These are phyloP conservation scores for Eurytoma adleriae DNA, from an alignment of 2,888 invertebrate species.

Conservation along the genomic window DNA sequence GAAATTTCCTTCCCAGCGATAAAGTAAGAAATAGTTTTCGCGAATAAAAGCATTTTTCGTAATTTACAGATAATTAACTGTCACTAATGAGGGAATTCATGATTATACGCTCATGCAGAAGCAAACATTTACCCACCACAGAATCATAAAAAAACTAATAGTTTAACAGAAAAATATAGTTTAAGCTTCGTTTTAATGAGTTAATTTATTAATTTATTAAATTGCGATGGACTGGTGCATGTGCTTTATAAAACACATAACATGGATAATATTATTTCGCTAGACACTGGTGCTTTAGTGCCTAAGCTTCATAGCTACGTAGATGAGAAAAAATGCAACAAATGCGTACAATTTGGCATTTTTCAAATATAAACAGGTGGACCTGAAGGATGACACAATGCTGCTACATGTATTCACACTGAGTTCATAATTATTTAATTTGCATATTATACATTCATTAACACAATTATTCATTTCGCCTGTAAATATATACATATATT, in stretches of 20 bases:
- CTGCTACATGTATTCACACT: slow-evolving; percentile 31
- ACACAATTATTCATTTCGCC: slow-evolving; percentile 51
- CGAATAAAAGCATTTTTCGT: slow-evolving; percentile 32
- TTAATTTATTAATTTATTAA: slow-evolving; percentile 40
- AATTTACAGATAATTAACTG: slow-evolving; percentile 57
- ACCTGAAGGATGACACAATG: slow-evolving; percentile 39
- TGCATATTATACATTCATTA: slow-evolving; percentile 35
- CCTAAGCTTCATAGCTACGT: slow-evolving; percentile 47
- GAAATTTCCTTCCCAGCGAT: slow-evolving; percentile 94
- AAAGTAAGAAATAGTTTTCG: slow-evolving; percentile 82
- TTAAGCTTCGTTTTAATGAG: slow-evolving; percentile 22
- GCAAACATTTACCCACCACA: slow-evolving; percentile 24
- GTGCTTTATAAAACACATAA: slow-evolving; percentile 47
- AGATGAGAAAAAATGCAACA: slow-evolving; percentile 33
- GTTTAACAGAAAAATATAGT: slow-evolving; percentile 26
- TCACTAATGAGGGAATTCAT: slow-evolving; percentile 55
- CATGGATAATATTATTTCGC: slow-evolving; percentile 19
- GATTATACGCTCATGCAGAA: slow-evolving; percentile 33
- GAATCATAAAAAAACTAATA: slow-evolving; percentile 21
- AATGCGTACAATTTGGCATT: slow-evolving; percentile 16
- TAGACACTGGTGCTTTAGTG: slow-evolving; percentile 39
- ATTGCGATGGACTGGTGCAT: slow-evolving; percentile 52
- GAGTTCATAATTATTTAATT: slow-evolving; percentile 43
- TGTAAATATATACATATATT: slow-evolving; percentile 67
- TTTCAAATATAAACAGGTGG: slow-evolving; percentile 26